Evolutionary conservation across 2,888 invertebrate genomes (phyloP), one percentile per base, ranked within the genome.

Genomic region (Ganaspis brasiliensis): DNA sequence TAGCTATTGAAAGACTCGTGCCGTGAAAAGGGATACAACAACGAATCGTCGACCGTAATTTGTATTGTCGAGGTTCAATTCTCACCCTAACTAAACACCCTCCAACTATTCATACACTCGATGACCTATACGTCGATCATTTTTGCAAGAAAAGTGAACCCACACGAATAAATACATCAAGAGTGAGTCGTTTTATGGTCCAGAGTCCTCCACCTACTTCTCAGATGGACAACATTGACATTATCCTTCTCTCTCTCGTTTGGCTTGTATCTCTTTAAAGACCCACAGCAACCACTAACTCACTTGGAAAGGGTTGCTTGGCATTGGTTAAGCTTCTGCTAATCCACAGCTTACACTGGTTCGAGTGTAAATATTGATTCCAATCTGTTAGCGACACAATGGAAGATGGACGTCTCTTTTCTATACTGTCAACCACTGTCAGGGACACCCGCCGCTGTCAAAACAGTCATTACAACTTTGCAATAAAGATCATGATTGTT

Each of bases 281-380:
- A 61, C 56, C 73, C 35, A 52, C 49, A 71, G 59, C 45, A 45
- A 78, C 73, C 57, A 76, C 72, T 78, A 80, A 80, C 70, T 78
- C 73, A 79, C 76, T 82, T 75, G 59, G 78, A 85, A 89, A 87
- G 89, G 88, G 88, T 89, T 89, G 84, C 72, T 77, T 89, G 84
- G 72, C 77, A 59, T 61, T 73, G 79, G 75, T 78, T 85, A 83
- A 87, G 83, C 86, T 84, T 76, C 77, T 80, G 83, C 84, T 90
- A 89, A 90, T 89, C 89, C 88, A 56, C 61, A 76, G 87, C 86
- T 89, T 88, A 88, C 87, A 86, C 80, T 75, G 83, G 81, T 83
- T 81, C 77, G 83, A 88, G 83, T 89, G 87, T 89, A 90, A 90
- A 90, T 90, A 90, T 90, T 90, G 90, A 89, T 90, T 89, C 85